Evolutionary conservation across 1,140 invertebrate species (phyloP).

Genomic region (Heliconius nattereri): DNA sequence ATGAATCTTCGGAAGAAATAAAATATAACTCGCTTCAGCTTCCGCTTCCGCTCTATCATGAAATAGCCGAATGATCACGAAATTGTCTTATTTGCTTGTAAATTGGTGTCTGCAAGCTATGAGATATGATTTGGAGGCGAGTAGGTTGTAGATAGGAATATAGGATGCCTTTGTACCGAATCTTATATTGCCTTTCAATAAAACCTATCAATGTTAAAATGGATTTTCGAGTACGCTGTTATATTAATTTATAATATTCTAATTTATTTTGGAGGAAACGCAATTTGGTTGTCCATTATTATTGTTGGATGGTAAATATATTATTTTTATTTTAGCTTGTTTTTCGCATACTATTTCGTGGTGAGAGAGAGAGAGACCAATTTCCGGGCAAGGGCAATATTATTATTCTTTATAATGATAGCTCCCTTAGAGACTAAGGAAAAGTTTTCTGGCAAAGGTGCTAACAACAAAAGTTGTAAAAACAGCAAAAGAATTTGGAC

Average conservation of each 20-base stretch:
- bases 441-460: not conserved
- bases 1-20: no score
- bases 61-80: slow-evolving; percentile 39
- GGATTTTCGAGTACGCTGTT: slow-evolving; percentile 18
- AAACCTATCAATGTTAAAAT: slow-evolving; percentile 29
- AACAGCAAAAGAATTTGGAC: not conserved
- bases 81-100: slow-evolving; percentile 57
- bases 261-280: not conserved
- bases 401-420: not conserved
- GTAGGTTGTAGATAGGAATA: slow-evolving; percentile 11
- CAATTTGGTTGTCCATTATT: not conserved
- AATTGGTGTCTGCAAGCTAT: slow-evolving; percentile 53
- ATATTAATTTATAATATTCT: slow-evolving; percentile 13
- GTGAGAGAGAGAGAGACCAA: not conserved
- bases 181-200: slow-evolving; percentile 34
- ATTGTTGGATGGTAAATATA: not conserved
- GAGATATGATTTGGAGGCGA: slow-evolving; percentile 45
- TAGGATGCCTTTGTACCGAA: slow-evolving; percentile 32
- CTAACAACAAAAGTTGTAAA: not conserved
- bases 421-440: not conserved
- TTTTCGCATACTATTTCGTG: no score
- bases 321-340: not conserved
- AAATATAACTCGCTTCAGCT: not conserved
- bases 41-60: slow-evolving; percentile 25
- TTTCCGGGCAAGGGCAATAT: not conserved